Conservation (phyloP, 2,888 invertebrate species). For the Anarsia innoxiella region DNA sequence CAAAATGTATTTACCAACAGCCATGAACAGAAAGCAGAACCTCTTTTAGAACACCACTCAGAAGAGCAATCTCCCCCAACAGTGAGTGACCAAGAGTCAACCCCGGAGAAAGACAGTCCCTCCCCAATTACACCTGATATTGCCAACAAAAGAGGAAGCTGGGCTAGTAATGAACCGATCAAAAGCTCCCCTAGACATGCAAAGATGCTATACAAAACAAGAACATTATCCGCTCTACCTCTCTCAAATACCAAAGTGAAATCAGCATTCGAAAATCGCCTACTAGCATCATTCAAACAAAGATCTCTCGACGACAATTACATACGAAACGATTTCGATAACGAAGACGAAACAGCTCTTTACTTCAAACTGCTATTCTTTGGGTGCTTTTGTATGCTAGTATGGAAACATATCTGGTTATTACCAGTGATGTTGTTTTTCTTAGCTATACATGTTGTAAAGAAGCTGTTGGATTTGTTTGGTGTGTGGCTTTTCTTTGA, state of each 20-base stretch:
- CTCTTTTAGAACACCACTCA: slow-evolving; percentile 33
- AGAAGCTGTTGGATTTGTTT: slow-evolving; percentile 67
- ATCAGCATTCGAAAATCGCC: slow-evolving; percentile 46
- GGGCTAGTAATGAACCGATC: slow-evolving; percentile 40
- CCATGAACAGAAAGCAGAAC: slow-evolving; percentile 23
- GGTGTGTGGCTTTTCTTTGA: slow-evolving; percentile 67
- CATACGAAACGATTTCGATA: slow-evolving; percentile 55
- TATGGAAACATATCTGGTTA: slow-evolving; percentile 92
- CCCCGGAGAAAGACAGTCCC: slow-evolving; percentile 51
- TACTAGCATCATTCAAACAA: slow-evolving; percentile 57
- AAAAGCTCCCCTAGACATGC: slow-evolving; percentile 55
- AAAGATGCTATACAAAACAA: slow-evolving; percentile 58
- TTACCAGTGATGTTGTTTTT: slow-evolving; percentile 86
- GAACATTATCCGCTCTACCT: slow-evolving; percentile 63
- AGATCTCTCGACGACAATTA: slow-evolving; percentile 61
- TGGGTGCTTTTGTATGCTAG: slow-evolving; percentile 86
- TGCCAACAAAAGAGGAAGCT: slow-evolving; percentile 42
- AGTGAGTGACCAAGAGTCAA: slow-evolving; percentile 44
- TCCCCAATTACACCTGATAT: slow-evolving; percentile 42
- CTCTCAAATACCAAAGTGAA: slow-evolving; percentile 48
- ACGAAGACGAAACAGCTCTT: slow-evolving; percentile 77
- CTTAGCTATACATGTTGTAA: slow-evolving; percentile 79
- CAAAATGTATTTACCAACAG: slow-evolving; percentile 43
- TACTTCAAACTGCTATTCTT: slow-evolving; percentile 87
- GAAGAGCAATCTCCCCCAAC: slow-evolving; percentile 37